Base-by-base conservation (phyloP, 2,888 invertebrate species). In the Melolontha melolontha region DNA sequence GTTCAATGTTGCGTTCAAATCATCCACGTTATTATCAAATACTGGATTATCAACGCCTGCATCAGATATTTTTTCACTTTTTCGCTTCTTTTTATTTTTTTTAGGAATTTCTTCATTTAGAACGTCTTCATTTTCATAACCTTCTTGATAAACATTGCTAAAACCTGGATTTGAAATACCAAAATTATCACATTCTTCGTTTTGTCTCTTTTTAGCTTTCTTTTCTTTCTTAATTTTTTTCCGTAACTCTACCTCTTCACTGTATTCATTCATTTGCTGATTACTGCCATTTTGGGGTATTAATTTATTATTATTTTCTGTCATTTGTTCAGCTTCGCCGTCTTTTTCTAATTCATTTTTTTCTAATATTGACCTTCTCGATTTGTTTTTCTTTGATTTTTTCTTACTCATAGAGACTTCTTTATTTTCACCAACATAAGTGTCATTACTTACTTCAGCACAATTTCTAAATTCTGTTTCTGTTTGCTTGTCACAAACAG, bases 131-230 rank as follows among this genome's bases (percentile, higher is more conserved):
- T 29, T 14, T n/a, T 62, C 17, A 34, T 10, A 16, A 11, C 29
- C 62, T 1, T 27, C 49, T 34, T 62, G 47, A 42, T 62, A 68
- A 41, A 79, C 49, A 1, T 80, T 79, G 67, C 80, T 77, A 73
- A 81, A 81, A 5, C 75, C 79, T n/a, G 79, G 80, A 74, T 81
- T 81, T 4, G 72, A 70, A 39, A 74, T 69, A 40, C 62, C 65
- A 1, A 14, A 59, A 49, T 68, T 70, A 7, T 72, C 66, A 1
- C 54, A 50, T 57, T 68, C 71, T 22, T 63, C 55, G 63, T 69
- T 72, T 63, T 73, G 73, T n/a, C 51, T 40, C 62, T 75, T 75
- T 14, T 72, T 75, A 34, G 57, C 40, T 62, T 65, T 66, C 16
- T 52, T 51, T 16, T n/a, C 11, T 52, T 64, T 64, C 2, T 29